A percentile compares a stretch with the other conserved stretches of the same genome.
phyloP scores from a whole-genome alignment of 53 echinoderm and acorn worm genomes.

The Arbacia lixula region DNA sequence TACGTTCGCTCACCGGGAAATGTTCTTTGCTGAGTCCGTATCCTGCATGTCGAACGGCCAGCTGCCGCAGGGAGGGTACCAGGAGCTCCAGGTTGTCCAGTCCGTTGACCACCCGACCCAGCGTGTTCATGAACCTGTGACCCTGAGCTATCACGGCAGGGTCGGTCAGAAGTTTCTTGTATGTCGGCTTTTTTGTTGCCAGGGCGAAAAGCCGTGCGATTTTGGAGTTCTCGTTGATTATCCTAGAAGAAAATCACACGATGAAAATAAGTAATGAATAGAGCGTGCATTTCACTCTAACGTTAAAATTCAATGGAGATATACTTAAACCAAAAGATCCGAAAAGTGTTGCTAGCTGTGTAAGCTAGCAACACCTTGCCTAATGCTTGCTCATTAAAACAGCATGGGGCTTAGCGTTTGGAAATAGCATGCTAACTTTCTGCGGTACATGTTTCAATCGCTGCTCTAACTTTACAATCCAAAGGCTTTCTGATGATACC shows the following conservation, averaged over 20 bases:
- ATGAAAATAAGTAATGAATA: background rate
- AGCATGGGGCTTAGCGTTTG: too few species aligned
- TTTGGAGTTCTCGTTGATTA: slow-evolving; percentile 61
- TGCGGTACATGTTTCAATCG: too few species aligned
- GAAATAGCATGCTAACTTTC: too few species aligned
- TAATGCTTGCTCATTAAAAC: too few species aligned
- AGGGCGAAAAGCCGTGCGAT: slow-evolving; percentile 59
- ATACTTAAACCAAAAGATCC: too few species aligned
- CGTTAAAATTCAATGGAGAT: too few species aligned
- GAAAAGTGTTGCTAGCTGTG: too few species aligned
- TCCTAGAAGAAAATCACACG: slow-evolving; percentile 8
- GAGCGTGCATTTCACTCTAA: too few species aligned
- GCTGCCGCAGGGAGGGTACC: slow-evolving; percentile 59
- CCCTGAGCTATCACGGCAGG: slow-evolving; percentile 56
- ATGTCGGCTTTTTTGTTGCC: slow-evolving; percentile 53
- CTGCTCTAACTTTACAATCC: too few species aligned
- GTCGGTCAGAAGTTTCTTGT: slow-evolving; percentile 51
- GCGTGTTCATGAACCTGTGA: slow-evolving; percentile 54
- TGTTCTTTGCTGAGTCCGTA: slow-evolving; percentile 66
- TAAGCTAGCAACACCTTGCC: too few species aligned
- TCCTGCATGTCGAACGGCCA: slow-evolving; percentile 53
- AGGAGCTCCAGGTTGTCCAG: slow-evolving; percentile 60
- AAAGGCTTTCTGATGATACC: too few species aligned
- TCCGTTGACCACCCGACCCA: slow-evolving; percentile 57
- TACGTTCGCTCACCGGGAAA: slow-evolving; percentile 37